Conservation (phyloP, 2,888 invertebrate genomes). For the Acrobasis suavella region DNA sequence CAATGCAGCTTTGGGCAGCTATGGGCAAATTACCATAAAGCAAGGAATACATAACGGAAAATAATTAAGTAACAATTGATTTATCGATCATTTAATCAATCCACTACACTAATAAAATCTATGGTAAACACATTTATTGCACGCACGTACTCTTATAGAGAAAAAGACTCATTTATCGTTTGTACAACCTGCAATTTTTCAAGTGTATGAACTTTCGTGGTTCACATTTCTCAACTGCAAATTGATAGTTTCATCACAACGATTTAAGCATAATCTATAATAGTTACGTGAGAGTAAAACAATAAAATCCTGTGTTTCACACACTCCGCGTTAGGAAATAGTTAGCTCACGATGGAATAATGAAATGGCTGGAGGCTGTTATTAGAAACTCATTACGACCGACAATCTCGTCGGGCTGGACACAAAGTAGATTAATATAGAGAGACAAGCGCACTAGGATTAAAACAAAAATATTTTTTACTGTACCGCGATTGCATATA, state of each 20-base stretch:
- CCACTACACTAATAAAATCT: too few species aligned
- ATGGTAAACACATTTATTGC: too few species aligned
- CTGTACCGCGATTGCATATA: too few species aligned
- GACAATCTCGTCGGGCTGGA: constrained; percentile 6
- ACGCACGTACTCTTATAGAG: neutral
- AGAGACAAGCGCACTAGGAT: neutral
- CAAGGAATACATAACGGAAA: too few species aligned
- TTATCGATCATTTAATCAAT: too few species aligned
- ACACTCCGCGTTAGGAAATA: constrained; percentile 19
- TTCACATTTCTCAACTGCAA: constrained; percentile 9
- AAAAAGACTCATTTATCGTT: neutral
- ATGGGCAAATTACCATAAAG: too few species aligned
- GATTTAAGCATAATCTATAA: constrained; percentile 21
- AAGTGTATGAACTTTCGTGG: neutral
- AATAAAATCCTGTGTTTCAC: constrained; percentile 21
- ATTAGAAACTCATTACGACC: constrained; percentile 24
- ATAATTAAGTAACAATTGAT: too few species aligned
- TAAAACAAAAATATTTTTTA: too few species aligned
- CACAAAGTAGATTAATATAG: neutral
- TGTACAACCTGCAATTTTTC: neutral
- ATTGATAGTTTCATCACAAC: constrained; percentile 2
- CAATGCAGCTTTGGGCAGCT: too few species aligned
- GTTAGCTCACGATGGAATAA: constrained; percentile 20
- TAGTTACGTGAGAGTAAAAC: constrained; percentile 18
- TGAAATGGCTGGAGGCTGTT: constrained; percentile 22